Base-by-base conservation (phyloP, 2,797 vertebrate genomes). In the Epinephelus awoara region DNA sequence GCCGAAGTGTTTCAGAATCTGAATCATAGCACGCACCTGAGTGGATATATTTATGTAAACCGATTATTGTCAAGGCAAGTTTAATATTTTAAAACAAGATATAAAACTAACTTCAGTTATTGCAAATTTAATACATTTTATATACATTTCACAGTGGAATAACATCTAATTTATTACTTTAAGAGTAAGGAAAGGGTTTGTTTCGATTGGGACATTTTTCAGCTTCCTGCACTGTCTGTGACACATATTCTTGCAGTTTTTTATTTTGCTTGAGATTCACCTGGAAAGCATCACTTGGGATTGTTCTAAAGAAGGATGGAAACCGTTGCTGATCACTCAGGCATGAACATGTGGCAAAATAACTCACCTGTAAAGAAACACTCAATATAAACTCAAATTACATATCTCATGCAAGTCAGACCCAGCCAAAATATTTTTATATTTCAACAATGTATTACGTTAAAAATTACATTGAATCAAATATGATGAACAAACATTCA, bases 211-310 rank as follows among this genome's bases (percentile, higher is more conserved):
- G 13, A 9, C 12, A 42, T 40, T 40, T 59, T 21, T 40, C n/a
- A 46, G 11, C 4, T 29, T 27, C 1, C 15, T 10, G 6, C 14
- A 18, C 14, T 11, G 19, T 6, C 7, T 55, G n/a, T 56, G 2
- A 55, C 56, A 68, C 13, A 50, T 8, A 34, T 54, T 10, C 47
- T 64, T 44, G 19, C 2, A 44, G 17, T 21, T 54, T 2, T 47
- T 14, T 14, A 25, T 25, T 27, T 70, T 40, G 5, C 9, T 18
- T 18, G 14, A 17, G 6, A 44, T 78, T 80, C 46, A 93, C 90
- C 86, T 92, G 94, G 52, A 93, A 91, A 9, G 80, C 71, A 79
- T 94, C 93, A 76, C 90, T 94, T 38, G 93, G 93, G 59, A 94
- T 92, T n/a, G 92, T 94, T 70, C 88, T 84, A 46, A 88, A 90